phyloP scores from a whole-genome alignment of 2,797 vertebrate genomes.

The Tympanoctomys barrerae region DNA sequence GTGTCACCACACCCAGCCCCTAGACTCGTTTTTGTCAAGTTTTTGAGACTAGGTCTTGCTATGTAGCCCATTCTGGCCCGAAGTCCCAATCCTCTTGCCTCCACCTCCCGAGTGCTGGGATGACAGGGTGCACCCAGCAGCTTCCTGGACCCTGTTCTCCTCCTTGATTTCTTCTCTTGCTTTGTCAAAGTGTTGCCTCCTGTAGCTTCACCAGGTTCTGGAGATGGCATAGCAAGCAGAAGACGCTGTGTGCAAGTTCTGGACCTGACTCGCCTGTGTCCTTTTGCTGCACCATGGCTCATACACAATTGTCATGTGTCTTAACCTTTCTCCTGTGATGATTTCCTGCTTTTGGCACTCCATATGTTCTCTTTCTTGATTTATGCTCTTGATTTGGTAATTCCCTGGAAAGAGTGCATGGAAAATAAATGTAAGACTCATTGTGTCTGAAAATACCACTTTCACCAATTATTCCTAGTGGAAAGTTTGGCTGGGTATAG shows the following conservation, averaged over 20 bases:
- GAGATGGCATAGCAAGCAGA: not conserved
- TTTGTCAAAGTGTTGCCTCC: not conserved
- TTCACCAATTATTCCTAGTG: not conserved
- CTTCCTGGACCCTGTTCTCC: not conserved
- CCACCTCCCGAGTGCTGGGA: not conserved
- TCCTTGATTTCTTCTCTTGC: not conserved
- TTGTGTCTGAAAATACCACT: slow-evolving; percentile 33
- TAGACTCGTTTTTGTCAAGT: not conserved
- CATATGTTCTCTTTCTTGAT: slow-evolving; percentile 20
- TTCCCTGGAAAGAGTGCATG: not conserved
- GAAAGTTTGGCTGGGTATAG: slow-evolving; percentile 35
- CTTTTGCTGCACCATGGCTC: not conserved
- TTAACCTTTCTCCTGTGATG: not conserved
- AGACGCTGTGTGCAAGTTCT: not conserved
- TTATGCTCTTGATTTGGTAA: slow-evolving; percentile 38
- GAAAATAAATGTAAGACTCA: not conserved
- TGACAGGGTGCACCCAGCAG: not conserved
- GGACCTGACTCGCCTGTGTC: not conserved
- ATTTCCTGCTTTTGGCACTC: not conserved
- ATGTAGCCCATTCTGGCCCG: not conserved
- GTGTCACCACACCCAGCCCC: not conserved
- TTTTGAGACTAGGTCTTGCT: not conserved
- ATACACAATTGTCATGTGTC: not conserved
- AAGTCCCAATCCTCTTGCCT: not conserved
- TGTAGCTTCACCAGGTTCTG: not conserved